phyloP scores from a whole-genome alignment of 2,888 invertebrate genomes.

The Pheosia tremula region DNA sequence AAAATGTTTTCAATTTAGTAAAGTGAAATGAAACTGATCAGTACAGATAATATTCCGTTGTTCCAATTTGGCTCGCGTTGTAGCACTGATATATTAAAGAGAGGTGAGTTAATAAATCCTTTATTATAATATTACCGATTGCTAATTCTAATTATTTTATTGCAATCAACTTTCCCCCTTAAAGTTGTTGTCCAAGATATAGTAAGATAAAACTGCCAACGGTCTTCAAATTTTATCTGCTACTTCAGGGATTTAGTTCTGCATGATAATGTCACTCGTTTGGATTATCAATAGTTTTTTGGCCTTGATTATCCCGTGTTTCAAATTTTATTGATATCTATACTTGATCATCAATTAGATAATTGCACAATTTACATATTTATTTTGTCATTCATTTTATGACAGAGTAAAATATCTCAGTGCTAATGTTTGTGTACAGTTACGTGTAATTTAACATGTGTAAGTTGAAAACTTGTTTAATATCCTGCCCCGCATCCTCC shows the following conservation, averaged over 20 bases:
- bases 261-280: constrained; percentile 13
- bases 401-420: neutral
- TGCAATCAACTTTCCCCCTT: too few relatives aligned
- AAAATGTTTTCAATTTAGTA: constrained; percentile 40
- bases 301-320: constrained; percentile 19
- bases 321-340: too few relatives aligned
- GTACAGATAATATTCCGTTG: constrained; percentile 64
- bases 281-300: constrained; percentile 14
- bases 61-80: constrained; percentile 56
- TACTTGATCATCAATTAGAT: constrained; percentile 24
- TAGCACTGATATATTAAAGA: constrained; percentile 41
- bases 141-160: too few relatives aligned
- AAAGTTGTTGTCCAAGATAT: neutral
- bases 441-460: constrained; percentile 20
- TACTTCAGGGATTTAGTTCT: neutral
- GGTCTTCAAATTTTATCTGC: constrained; percentile 5
- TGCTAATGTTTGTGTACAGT: constrained; percentile 9
- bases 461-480: constrained; percentile 22
- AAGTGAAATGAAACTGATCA: constrained; percentile 66
- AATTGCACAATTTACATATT: constrained; percentile 8
- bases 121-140: neutral
- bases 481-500: constrained; percentile 23
- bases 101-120: constrained; percentile 33
- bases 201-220: constrained; percentile 27
- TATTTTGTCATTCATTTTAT: neutral